These are phyloP conservation scores for Platypus cylindrus DNA, from an alignment of 2,888 invertebrate species.

Conservation along the genomic window DNA sequence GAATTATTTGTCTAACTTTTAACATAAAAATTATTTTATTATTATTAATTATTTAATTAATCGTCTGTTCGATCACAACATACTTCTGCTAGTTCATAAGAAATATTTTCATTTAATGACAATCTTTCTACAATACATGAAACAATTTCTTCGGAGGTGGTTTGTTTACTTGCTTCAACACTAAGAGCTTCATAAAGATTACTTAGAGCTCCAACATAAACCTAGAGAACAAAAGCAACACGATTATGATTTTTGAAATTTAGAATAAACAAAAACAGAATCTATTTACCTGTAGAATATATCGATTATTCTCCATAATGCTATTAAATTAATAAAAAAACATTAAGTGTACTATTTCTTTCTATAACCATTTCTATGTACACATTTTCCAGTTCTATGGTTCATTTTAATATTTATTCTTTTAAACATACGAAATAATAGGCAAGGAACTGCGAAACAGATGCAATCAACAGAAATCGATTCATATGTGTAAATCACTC, in stretches of 20 bases:
- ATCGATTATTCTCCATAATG: slow-evolving; percentile 21
- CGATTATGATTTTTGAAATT: background rate
- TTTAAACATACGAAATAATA: too few species aligned
- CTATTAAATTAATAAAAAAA: slow-evolving; percentile 14
- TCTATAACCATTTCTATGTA: too few species aligned
- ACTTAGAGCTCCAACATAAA: slow-evolving; percentile 80
- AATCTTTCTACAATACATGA: slow-evolving; percentile 72
- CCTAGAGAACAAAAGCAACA: slow-evolving; percentile 42
- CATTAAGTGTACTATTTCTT: too few species aligned
- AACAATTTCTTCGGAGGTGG: slow-evolving; percentile 84
- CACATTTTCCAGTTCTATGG: too few species aligned
- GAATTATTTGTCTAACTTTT: background rate
- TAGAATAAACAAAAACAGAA: background rate
- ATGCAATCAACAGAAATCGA: too few species aligned
- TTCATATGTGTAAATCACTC: too few species aligned
- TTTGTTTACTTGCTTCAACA: slow-evolving; percentile 84
- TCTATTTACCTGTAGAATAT: slow-evolving; percentile 8
- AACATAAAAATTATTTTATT: too few species aligned
- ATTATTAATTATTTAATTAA: background rate
- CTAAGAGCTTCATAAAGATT: slow-evolving; percentile 80
- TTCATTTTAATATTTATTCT: too few species aligned
- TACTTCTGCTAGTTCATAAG: slow-evolving; percentile 79
- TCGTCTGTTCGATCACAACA: background rate
- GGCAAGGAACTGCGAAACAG: too few species aligned
- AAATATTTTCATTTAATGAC: slow-evolving; percentile 46